Conservation (phyloP, 2,888 invertebrate species). For the Stenodera caucasica region DNA sequence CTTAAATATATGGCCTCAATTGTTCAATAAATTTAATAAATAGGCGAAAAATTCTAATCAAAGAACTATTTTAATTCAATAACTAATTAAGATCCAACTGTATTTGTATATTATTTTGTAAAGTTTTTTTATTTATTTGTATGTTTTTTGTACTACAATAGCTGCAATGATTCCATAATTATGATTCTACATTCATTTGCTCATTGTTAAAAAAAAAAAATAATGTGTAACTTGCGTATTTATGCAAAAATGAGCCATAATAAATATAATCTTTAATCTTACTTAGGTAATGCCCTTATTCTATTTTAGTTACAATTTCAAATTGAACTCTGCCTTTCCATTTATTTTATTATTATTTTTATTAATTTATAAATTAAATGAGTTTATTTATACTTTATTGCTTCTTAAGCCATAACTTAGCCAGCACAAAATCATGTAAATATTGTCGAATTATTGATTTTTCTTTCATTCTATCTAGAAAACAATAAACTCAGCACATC, state of each 20-base stretch:
- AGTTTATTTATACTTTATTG: conserved; percentile 40
- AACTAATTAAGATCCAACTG: background rate
- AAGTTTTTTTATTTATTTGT: conserved; percentile 5
- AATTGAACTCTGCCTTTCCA: background rate
- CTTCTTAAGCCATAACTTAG: conserved; percentile 46
- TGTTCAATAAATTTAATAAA: background rate
- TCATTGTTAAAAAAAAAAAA: background rate
- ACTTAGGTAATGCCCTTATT: conserved; percentile 12
- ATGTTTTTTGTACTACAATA: conserved; percentile 7
- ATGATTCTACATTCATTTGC: conserved; percentile 9
- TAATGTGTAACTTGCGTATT: conserved; percentile 2
- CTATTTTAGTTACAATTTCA: conserved; percentile 7
- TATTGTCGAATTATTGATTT: conserved; percentile 36
- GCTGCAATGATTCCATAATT: conserved; percentile 9
- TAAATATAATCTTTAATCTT: conserved; percentile 9
- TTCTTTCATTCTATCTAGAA: background rate
- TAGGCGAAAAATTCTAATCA: background rate
- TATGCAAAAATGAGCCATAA: conserved; percentile 2
- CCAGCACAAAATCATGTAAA: conserved; percentile 46
- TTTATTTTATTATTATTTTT: conserved; percentile 12
- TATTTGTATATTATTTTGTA: conserved; percentile 9
- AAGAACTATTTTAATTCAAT: background rate
- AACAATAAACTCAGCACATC: conserved; percentile 24
- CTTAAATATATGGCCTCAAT: background rate
- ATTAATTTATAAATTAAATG: conserved; percentile 30